phyloP scores from a whole-genome alignment of 2,888 invertebrate genomes.

The Pseudococcus longispinus region DNA sequence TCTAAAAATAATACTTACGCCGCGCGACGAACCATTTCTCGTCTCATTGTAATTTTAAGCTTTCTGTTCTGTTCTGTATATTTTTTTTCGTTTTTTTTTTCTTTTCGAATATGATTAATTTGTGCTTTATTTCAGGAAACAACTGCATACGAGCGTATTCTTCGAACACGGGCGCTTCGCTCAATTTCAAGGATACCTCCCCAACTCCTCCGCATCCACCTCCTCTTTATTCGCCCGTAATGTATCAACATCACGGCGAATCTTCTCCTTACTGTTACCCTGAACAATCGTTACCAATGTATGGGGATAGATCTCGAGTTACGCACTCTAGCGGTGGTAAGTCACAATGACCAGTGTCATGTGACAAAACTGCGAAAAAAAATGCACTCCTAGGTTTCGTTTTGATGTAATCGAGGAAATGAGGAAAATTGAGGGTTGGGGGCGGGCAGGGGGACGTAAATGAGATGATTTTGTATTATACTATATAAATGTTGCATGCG shows the following conservation, averaged over 20 bases:
- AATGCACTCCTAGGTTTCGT: constrained; percentile 13
- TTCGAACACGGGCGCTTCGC: constrained; percentile 50
- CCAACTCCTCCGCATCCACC: constrained; percentile 50
- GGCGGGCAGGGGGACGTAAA: too few species aligned
- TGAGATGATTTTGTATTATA: background rate
- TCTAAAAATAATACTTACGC: background rate
- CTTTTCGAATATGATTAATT: constrained; percentile 46
- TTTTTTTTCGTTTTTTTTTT: background rate
- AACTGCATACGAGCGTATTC: constrained; percentile 52
- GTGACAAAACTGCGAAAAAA: constrained; percentile 59
- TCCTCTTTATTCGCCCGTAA: constrained; percentile 55
- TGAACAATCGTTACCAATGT: constrained; percentile 53
- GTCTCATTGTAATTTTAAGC: background rate
- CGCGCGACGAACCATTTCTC: background rate
- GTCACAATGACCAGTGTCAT: constrained; percentile 58
- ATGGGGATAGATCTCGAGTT: constrained; percentile 56
- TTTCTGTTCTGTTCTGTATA: background rate
- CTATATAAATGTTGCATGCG: constrained; percentile 24
- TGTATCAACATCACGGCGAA: constrained; percentile 54
- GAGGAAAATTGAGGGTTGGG: background rate
- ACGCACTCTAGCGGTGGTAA: constrained; percentile 61
- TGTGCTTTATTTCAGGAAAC: constrained; percentile 53
- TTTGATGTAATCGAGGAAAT: background rate
- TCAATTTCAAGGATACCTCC: constrained; percentile 50
- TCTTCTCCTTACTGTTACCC: constrained; percentile 57